phyloP scores from a whole-genome alignment of 2,888 invertebrate genomes.

The Papilio gigon region DNA sequence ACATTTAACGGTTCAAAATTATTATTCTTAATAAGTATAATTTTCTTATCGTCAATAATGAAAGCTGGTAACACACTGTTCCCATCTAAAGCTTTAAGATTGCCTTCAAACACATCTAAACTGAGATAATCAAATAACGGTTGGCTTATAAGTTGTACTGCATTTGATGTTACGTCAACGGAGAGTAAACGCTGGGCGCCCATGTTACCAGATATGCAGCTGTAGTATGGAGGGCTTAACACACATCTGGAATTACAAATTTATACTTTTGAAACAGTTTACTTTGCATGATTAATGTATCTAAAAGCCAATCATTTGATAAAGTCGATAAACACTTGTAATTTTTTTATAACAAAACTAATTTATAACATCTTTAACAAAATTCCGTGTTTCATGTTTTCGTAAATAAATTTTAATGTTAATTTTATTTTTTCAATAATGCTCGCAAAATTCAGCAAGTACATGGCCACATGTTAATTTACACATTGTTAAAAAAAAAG shows the following conservation, averaged over 20 bases:
- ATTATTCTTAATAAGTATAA: slow-evolving; percentile 65
- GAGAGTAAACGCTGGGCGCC: slow-evolving; percentile 82
- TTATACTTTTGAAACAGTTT: too few species aligned
- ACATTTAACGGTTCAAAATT: slow-evolving; percentile 60
- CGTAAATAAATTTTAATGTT: too few species aligned
- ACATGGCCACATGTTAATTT: too few species aligned
- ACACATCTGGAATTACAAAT: slow-evolving; percentile 80
- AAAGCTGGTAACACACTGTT: slow-evolving; percentile 67
- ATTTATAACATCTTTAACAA: too few species aligned
- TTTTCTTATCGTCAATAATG: slow-evolving; percentile 65
- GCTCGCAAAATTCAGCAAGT: too few species aligned
- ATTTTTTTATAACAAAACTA: too few species aligned
- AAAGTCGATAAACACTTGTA: too few species aligned
- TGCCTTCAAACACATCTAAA: slow-evolving; percentile 50
- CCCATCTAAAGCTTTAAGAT: slow-evolving; percentile 61
- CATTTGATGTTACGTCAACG: slow-evolving; percentile 82
- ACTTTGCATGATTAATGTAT: too few species aligned
- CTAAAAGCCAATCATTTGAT: too few species aligned
- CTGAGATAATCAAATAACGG: slow-evolving; percentile 66
- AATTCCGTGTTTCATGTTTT: too few species aligned
- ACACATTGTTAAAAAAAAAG: too few species aligned
- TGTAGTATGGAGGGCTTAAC: slow-evolving; percentile 84
- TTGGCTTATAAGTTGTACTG: slow-evolving; percentile 75
- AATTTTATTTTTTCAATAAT: too few species aligned
- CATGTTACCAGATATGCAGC: slow-evolving; percentile 82